Percentiles rank a stretch among this genome's conserved stretches.
Conservation (phyloP, 2,797 vertebrate species). For the Picus viridis region DNA sequence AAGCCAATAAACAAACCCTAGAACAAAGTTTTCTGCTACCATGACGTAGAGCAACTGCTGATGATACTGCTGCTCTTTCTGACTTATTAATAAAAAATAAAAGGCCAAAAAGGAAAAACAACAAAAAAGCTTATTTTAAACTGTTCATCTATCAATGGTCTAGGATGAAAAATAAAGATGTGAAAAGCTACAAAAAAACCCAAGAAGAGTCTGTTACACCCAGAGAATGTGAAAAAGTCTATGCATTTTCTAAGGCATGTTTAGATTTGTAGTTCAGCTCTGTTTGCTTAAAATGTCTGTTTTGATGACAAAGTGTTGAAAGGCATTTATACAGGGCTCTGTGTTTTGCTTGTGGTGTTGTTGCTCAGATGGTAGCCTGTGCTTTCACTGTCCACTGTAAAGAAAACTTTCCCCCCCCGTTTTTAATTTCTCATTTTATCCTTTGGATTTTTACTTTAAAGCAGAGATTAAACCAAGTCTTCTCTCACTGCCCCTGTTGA, state of each 20-base stretch:
- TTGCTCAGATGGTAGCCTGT: neutral
- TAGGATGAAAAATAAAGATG: neutral
- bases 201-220: neutral
- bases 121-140: neutral
- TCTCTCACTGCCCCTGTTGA: neutral
- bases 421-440: neutral
- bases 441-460: neutral
- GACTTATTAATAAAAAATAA: neutral
- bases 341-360: neutral
- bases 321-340: neutral
- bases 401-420: rapidly evolving
- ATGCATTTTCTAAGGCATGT: neutral
- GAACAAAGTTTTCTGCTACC: neutral
- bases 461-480: neutral
- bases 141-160: neutral
- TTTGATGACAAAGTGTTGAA: neutral
- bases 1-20: neutral
- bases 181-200: neutral
- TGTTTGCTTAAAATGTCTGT: neutral
- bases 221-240: neutral
- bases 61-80: neutral
- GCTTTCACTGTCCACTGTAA: neutral
- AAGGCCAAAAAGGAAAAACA: too few species aligned
- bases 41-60: neutral
- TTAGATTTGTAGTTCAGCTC: neutral